Conservation (phyloP, 2,797 vertebrate genomes). For the Nasua narica region DNA sequence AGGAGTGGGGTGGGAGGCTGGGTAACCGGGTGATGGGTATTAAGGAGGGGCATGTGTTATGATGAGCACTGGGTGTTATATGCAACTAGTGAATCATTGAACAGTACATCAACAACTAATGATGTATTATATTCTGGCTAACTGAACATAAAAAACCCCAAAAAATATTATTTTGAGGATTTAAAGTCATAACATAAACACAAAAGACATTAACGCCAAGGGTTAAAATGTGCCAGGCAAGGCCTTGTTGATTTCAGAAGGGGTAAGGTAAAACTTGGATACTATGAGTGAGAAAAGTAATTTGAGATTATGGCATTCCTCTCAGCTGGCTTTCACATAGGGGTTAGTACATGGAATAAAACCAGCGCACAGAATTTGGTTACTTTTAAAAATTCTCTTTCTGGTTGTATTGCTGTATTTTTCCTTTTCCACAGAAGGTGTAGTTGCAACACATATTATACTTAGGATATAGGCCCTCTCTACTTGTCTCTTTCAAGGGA, state of each 20-base stretch:
- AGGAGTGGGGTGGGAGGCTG: neutral
- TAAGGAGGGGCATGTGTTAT: neutral
- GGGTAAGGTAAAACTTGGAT: neutral
- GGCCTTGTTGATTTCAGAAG: neutral
- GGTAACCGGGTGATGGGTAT: neutral
- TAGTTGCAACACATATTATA: neutral
- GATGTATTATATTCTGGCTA: neutral
- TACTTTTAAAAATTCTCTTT: slow-evolving; percentile 25
- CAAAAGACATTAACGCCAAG: neutral
- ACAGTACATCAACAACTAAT: neutral
- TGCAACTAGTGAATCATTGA: neutral
- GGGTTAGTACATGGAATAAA: slow-evolving; percentile 6
- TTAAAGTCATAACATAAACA: slow-evolving; percentile 30
- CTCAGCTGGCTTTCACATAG: neutral
- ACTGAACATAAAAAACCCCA: neutral
- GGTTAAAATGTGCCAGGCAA: neutral
- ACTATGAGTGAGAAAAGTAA: neutral
- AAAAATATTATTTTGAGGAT: slow-evolving; percentile 23
- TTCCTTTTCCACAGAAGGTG: neutral
- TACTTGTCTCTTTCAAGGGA: slow-evolving; percentile 18
- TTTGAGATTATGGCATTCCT: slow-evolving; percentile 4
- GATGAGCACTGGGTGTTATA: neutral
- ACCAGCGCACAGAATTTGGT: neutral
- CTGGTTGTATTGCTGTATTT: neutral
- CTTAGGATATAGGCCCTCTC: neutral